Evolutionary conservation across 2,888 invertebrate species (phyloP), one percentile per base, ranked within the genome.

Genomic region (Aleiodes leptofemur): DNA sequence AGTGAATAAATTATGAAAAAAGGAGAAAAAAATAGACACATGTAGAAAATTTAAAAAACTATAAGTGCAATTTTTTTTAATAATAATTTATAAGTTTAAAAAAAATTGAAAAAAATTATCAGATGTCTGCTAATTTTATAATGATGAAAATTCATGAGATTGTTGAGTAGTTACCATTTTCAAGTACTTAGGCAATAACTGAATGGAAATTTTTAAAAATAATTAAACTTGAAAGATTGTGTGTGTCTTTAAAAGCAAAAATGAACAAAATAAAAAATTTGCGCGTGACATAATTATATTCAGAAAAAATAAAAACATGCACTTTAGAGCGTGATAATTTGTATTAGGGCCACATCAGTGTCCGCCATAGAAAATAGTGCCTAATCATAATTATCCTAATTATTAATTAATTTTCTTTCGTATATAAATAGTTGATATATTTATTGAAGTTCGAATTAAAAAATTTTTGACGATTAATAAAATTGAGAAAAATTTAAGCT

Each of bases 281-380:
- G 8, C 13, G 55, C 4, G 14, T 16, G 53, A 23, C 38, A 66
- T 66, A 43, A 55, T 56, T 23, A 53, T 23, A 53, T 66, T 66
- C 23, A 14, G 61, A 61, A 34, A 9, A 38, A 43, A 34, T n/a
- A n/a, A n/a, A n/a, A n/a, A n/a, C n/a, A 3, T 61, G 38, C 38
- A 61, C 38, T 34, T 43, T 61, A 14, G 9, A 64, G 23, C 16
- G n/a, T 64, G 64, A 29, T 3, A 29, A 23, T 43, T 43, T 48
- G 5, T 34, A 34, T 34, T 31, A 59, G 59, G 34, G 34, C 34
- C 23, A 14, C 64, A 64, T 16, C 43, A 48, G 64, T 64, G 64
- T 64, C 64, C 43, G 64, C 64, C 64, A 64, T 64, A 48, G 64
- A 64, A 14, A 64, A 64, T 64, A 64, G 64, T 43, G 43, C 64